A percentile compares a stretch with the other conserved stretches of the same genome.
phyloP scores from a whole-genome alignment of 2,797 vertebrate genomes.

The Galago senegalensis region DNA sequence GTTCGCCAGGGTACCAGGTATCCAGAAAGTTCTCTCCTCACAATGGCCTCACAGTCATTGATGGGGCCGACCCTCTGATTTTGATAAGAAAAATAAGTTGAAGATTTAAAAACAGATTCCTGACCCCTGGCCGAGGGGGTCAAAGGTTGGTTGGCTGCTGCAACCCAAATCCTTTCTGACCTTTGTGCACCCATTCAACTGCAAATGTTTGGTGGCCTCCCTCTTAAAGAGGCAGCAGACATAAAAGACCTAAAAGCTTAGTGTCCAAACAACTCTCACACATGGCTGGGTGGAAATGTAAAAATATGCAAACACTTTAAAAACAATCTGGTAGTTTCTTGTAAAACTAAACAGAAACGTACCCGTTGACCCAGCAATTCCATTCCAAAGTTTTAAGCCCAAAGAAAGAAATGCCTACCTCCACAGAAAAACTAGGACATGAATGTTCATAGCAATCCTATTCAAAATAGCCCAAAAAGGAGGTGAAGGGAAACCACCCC shows the following conservation, averaged over 20 bases:
- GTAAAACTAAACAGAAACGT: not conserved
- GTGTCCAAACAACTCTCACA: not conserved
- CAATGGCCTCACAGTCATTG: not conserved
- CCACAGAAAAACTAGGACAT: not conserved
- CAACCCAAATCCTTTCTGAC: not conserved
- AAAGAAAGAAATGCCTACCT: not conserved
- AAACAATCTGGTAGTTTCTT: not conserved
- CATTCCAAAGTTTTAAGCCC: not conserved
- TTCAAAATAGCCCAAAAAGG: not conserved
- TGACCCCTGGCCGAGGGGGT: not conserved
- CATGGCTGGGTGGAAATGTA: too few relatives aligned
- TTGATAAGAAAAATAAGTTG: not conserved
- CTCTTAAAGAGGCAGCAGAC: not conserved
- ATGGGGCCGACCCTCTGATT: not conserved
- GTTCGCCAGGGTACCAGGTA: not conserved
- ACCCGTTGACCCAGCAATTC: not conserved
- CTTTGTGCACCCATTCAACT: not conserved
- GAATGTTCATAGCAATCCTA: not conserved
- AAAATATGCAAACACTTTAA: not conserved
- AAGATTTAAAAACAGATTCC: not conserved
- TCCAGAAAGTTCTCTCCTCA: rapidly evolving
- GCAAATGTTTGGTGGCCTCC: not conserved
- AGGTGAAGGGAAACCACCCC: rapidly evolving
- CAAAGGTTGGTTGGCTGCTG: not conserved
- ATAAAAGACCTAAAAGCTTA: not conserved